Base-by-base conservation (phyloP, 64 coral and sea anemone species). In the Actinia equina region DNA sequence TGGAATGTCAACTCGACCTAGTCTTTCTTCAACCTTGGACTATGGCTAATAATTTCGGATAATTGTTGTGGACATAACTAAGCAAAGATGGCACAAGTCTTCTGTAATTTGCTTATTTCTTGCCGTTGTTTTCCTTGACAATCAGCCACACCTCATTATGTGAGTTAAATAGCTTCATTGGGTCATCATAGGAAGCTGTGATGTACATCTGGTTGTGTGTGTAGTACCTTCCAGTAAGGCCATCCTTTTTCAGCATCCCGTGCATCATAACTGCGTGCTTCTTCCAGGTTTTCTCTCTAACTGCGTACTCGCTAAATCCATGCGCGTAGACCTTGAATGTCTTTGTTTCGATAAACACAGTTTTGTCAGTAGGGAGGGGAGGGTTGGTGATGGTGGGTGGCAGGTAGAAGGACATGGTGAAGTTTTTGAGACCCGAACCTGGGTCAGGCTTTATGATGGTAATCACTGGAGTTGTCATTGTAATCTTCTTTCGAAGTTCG, bases 341-440 rank as follows among this genome's bases (percentile, higher is more conserved):
- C 22, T 81, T 81, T 17, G 17, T 81, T 81, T 44, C 49, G 17
- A 81, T 1, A 15, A 81, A 81, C 11, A 74, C 23, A n/a, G 22
- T 5, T 3, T 63, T 61, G 83, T 85, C 59, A 30, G 26, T 44
- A 19, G 53, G 83, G 18, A 22, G 16, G 17, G 83, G 83, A 14
- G 83, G 83, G 23, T 7, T 85, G 83, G 54, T 53, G 10, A 60
- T 14, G 20, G 54, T 9, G 41, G 52, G 23, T 17, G 83, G 26
- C 6, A 85, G 17, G 26, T 58, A 85, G 83, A 85, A 85, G 4
- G 83, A 85, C 83, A 85, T 85, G 42, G 83, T 85, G 83, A 60
- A 85, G 55, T 58, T 85, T 9, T 59, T 74, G 25, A 60, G 19
- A 3, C 55, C 16, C 26, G 49, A 53, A 2, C 0, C 20, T 14